A percentile compares a stretch with the other conserved stretches of the same genome.
Evolutionary conservation across 2,888 invertebrate species (phyloP).

Genomic region (Noctua pronuba): DNA sequence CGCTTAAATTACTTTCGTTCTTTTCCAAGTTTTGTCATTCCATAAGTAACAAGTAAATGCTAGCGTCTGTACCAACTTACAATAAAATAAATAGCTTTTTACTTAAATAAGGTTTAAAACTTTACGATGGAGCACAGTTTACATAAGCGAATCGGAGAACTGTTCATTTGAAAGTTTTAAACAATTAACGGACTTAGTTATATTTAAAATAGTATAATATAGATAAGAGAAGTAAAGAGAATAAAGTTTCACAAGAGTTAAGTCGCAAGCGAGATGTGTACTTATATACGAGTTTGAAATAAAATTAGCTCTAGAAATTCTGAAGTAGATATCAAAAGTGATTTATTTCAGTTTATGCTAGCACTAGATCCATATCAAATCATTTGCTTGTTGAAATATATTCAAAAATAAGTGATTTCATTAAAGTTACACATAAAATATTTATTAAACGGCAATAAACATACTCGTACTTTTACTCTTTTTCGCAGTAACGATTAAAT

Average conservation of each 20-base stretch:
- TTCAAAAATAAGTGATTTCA: not conserved
- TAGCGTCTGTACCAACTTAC: not conserved
- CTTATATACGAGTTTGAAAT: conserved; percentile 24
- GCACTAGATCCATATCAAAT: not conserved
- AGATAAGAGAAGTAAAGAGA: conserved; percentile 35
- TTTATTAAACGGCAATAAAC: not conserved
- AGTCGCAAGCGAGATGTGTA: conserved; percentile 18
- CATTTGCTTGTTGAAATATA: not conserved
- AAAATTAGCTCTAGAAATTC: conserved; percentile 2
- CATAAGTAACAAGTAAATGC: not conserved
- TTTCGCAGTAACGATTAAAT: not conserved
- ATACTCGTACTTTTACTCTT: not conserved
- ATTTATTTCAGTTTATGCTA: not conserved
- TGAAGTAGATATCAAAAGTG: not conserved
- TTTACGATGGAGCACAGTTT: conserved; percentile 42
- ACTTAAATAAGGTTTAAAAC: conserved; percentile 40
- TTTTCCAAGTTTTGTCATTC: not conserved
- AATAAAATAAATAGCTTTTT: conserved; percentile 31
- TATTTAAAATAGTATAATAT: conserved; percentile 39
- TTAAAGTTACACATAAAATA: not conserved
- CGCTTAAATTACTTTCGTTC: not conserved
- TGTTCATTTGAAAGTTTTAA: conserved; percentile 57
- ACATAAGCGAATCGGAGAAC: conserved; percentile 47
- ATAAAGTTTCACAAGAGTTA: conserved; percentile 42
- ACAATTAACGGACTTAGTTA: conserved; percentile 57